Evolutionary conservation across 2,888 invertebrate species (phyloP).

Genomic region (Dorcus parallelipipedus): DNA sequence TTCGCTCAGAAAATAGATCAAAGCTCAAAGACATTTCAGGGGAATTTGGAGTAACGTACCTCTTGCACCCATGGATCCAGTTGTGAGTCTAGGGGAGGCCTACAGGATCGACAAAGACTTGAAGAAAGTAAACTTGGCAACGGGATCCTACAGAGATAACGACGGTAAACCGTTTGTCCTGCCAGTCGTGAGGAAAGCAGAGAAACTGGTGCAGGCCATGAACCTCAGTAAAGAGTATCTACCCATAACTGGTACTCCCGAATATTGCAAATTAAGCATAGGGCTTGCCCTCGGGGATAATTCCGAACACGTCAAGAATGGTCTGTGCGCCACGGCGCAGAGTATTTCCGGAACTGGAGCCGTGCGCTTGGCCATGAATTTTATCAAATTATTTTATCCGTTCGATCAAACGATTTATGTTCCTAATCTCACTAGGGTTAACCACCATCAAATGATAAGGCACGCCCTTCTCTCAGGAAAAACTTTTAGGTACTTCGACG

Average conservation of each 20-base stretch:
- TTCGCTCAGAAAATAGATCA: too few relatives aligned
- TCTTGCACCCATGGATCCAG: slow-evolving; percentile 97
- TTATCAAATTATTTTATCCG: slow-evolving; percentile 73
- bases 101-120: slow-evolving; percentile 85
- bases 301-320: slow-evolving; percentile 58
- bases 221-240: slow-evolving; percentile 92
- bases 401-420: slow-evolving; percentile 80
- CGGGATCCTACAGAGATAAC: slow-evolving; percentile 96
- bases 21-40: slow-evolving; percentile 48
- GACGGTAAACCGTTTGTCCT: slow-evolving; percentile 93
- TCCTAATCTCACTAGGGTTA: slow-evolving; percentile 96
- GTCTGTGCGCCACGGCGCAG: slow-evolving; percentile 65
- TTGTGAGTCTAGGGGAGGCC: slow-evolving; percentile 96
- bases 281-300: slow-evolving; percentile 83
- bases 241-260: slow-evolving; percentile 81
- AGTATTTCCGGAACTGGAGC: slow-evolving; percentile 97
- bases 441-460: slow-evolving; percentile 93
- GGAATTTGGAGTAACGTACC: slow-evolving; percentile 85
- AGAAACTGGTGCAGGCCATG: slow-evolving; percentile 65
- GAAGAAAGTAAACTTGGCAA: slow-evolving; percentile 95
- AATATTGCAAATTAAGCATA: slow-evolving; percentile 81
- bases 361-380: slow-evolving; percentile 86
- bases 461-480: slow-evolving; percentile 81
- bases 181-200: slow-evolving; percentile 84
- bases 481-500: slow-evolving; percentile 90